Evolutionary conservation across 2,888 invertebrate genomes (phyloP).

Genomic region (Perizoma flavofasciatum): DNA sequence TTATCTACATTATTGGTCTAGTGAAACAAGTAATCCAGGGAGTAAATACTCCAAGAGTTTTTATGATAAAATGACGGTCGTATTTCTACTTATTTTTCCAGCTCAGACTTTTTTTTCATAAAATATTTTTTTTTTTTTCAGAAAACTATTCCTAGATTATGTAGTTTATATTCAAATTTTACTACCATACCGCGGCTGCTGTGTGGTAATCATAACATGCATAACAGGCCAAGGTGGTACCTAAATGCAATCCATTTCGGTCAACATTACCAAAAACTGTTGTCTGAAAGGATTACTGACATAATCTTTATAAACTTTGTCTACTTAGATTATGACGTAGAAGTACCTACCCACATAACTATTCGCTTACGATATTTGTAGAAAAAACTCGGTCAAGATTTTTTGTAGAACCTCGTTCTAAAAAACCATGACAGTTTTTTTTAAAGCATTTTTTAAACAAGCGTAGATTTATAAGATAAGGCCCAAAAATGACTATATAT

Average conservation of each 20-base stretch:
- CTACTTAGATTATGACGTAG: slow-evolving; percentile 18
- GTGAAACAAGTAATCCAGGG: too few relatives aligned
- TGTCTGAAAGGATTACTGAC: slow-evolving; percentile 16
- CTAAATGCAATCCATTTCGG: slow-evolving; percentile 11
- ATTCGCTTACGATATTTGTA: slow-evolving; percentile 11
- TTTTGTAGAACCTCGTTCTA: background rate
- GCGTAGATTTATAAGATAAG: too few relatives aligned
- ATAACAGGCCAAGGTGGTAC: slow-evolving; percentile 4
- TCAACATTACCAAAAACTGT: slow-evolving; percentile 23
- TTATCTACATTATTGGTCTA: too few relatives aligned
- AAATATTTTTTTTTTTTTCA: too few relatives aligned
- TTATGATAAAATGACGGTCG: too few relatives aligned
- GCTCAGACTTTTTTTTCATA: too few relatives aligned
- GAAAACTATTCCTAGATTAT: too few relatives aligned
- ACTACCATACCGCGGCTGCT: slow-evolving; percentile 1
- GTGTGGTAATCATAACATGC: background rate
- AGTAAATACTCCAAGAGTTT: too few relatives aligned
- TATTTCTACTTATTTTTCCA: background rate
- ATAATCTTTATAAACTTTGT: slow-evolving; percentile 10
- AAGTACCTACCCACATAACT: too few relatives aligned
- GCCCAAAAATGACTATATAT: too few relatives aligned
- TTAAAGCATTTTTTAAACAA: too few relatives aligned
- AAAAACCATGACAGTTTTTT: too few relatives aligned
- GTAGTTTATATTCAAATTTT: background rate
- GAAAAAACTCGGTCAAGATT: slow-evolving; percentile 27